Percentiles rank a stretch among this genome's conserved stretches.
Evolutionary conservation across 2,888 invertebrate species (phyloP).

Genomic region (Microplitis manilae): DNA sequence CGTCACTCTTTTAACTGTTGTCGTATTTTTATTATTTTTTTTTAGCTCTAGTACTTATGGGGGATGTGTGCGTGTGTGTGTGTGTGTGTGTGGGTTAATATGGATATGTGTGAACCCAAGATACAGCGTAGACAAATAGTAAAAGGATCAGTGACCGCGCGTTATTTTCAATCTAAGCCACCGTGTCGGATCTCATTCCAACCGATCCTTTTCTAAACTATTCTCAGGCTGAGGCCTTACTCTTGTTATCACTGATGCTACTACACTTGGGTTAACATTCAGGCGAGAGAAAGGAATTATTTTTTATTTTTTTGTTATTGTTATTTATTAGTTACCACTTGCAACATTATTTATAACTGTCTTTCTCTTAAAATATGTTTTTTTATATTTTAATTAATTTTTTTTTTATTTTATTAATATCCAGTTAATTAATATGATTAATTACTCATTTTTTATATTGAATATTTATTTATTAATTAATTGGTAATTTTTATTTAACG

Average conservation of each 20-base stretch:
- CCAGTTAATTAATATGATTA: background rate
- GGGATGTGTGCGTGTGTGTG: background rate
- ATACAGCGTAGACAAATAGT: background rate
- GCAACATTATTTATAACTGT: background rate
- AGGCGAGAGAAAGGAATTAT: background rate
- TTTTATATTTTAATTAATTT: background rate
- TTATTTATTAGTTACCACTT: background rate
- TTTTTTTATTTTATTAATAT: background rate
- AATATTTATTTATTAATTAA: too few relatives aligned
- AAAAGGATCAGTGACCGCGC: slow-evolving; percentile 10
- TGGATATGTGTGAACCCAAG: background rate
- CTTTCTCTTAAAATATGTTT: background rate
- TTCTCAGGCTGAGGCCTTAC: background rate
- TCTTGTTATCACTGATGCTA: background rate
- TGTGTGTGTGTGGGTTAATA: background rate
- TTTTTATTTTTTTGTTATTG: background rate
- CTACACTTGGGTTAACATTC: background rate
- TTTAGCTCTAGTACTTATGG: background rate
- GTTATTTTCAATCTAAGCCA: background rate
- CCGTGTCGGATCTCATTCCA: slow-evolving; percentile 14
- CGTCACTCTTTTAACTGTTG: slow-evolving; percentile 18
- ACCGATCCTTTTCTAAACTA: background rate
- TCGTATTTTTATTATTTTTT: background rate
- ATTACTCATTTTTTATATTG: background rate
- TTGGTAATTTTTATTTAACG: too few relatives aligned